These are phyloP conservation scores for Alligator sinensis DNA, from an alignment of 2,113 vertebrate species.

Conservation along the genomic window DNA sequence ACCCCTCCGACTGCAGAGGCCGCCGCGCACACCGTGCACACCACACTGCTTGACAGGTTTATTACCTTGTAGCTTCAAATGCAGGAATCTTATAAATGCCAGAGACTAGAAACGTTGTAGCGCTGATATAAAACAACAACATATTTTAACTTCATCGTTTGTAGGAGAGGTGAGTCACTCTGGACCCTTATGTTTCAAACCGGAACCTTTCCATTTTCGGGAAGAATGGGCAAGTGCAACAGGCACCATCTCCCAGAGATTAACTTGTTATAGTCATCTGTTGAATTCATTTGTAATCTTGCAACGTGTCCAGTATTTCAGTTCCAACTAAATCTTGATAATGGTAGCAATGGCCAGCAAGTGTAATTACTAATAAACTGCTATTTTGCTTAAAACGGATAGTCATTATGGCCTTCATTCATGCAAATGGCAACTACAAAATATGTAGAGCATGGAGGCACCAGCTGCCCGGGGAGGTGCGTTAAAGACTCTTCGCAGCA, in stretches of 20 bases:
- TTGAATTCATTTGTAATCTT: background rate
- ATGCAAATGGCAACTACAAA: background rate
- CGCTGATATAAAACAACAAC: background rate
- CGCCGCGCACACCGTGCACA: background rate
- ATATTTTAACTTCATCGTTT: accelerated
- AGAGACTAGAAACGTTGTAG: background rate
- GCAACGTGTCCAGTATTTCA: background rate
- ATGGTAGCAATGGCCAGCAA: accelerated
- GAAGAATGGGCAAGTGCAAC: too few relatives aligned
- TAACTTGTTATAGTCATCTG: accelerated
- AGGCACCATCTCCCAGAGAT: background rate
- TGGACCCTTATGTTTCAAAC: too few relatives aligned
- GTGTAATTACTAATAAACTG: background rate
- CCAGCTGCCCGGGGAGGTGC: background rate
- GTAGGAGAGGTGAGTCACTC: background rate
- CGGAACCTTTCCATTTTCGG: too few relatives aligned
- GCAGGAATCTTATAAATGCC: background rate
- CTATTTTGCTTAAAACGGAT: background rate
- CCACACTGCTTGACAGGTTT: background rate
- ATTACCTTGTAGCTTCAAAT: accelerated
- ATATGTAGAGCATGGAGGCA: background rate
- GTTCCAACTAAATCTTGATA: background rate
- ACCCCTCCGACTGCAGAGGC: background rate
- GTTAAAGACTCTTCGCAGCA: background rate
- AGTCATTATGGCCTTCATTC: background rate